Evolutionary conservation across 2,113 vertebrate species (phyloP), one percentile per base, ranked within the genome.

Genomic region (Carassius gibelio): DNA sequence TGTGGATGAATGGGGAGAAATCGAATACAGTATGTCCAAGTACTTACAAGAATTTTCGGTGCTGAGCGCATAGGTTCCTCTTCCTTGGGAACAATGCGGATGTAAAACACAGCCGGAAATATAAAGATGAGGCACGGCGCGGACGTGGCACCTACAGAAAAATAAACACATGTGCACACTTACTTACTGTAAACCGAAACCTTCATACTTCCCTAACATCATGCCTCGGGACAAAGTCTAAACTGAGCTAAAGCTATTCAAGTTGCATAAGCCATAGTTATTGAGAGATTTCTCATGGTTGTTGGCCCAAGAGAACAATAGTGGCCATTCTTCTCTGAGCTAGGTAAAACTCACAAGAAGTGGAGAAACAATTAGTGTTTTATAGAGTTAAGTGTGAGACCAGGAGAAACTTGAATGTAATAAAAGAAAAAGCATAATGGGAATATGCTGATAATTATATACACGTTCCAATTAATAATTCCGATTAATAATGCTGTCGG

Each of bases 51-150:
- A 89, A 99, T 96, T 94, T 99, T 99, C 64, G 96, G 97, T 6
- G 91, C 78, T 0, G 98, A 99, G 87, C 90, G 94, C 82, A 94
- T 88, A 0, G 98, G 97, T 84, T 99, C 98, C 79, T 96, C 96
- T 90, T 99, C 98, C 87, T 96, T 95, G 91, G 98, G 98, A 88
- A 99, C 92, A 86, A 99, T 99, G 66, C 98, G 96, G 75, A 99
- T 97, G 93, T 99, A 99, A 94, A 99, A 99, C 87, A 98, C 93
- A 61, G 98, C 98, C 0, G 98, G 98, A 89, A 99, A 99, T 92
- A 99, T 99, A 93, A 99, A 99, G 92, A 99, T 99, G 93, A 99
- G 96, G 90, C 97, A 99, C 0, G 98, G 98, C 80, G 98, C 98
- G 0, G 98, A 99, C 0, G 98, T 99, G 87, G 98, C 98, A 92